A percentile compares a stretch with the other conserved stretches of the same genome.
Conservation (phyloP, 2,888 invertebrate species). For the Aricia artaxerxes region DNA sequence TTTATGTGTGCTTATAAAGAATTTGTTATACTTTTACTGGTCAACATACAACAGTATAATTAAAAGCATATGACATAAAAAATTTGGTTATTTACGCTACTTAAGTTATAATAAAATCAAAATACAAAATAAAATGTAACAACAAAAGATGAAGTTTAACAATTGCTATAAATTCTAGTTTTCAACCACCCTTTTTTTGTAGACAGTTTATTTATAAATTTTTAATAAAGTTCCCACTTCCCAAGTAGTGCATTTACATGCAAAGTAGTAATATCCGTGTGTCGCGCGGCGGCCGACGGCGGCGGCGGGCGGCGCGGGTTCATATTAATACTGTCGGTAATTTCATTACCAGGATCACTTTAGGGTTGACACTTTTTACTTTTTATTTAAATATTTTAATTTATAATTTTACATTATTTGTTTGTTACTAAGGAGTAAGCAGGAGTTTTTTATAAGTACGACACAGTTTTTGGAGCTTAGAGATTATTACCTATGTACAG, state of each 20-base stretch:
- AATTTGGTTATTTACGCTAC: too few species aligned
- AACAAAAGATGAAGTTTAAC: not conserved
- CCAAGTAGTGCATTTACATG: conserved; percentile 12
- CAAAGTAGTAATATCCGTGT: conserved; percentile 17
- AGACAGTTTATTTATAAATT: conserved; percentile 18
- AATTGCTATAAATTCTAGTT: not conserved
- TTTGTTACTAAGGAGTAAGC: too few species aligned
- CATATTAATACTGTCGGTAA: conserved; percentile 18
- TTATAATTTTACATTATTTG: not conserved
- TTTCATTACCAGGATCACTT: conserved; percentile 16
- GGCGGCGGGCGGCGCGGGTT: not conserved
- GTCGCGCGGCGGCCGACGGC: conserved; percentile 11
- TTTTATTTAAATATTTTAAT: not conserved
- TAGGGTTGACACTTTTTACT: not conserved
- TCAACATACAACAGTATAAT: not conserved
- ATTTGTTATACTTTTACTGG: too few species aligned
- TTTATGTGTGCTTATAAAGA: too few species aligned
- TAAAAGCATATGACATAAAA: too few species aligned
- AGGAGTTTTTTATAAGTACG: not conserved
- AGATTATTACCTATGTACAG: not conserved
- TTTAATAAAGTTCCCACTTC: conserved; percentile 11
- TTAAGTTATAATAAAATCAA: too few species aligned
- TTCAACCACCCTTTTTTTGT: not conserved
- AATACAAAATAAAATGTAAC: too few species aligned
- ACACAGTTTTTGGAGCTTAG: not conserved